These are phyloP conservation scores for Drosophila peninsularis DNA, from an alignment of 2,888 invertebrate genomes.

Conservation along the genomic window DNA sequence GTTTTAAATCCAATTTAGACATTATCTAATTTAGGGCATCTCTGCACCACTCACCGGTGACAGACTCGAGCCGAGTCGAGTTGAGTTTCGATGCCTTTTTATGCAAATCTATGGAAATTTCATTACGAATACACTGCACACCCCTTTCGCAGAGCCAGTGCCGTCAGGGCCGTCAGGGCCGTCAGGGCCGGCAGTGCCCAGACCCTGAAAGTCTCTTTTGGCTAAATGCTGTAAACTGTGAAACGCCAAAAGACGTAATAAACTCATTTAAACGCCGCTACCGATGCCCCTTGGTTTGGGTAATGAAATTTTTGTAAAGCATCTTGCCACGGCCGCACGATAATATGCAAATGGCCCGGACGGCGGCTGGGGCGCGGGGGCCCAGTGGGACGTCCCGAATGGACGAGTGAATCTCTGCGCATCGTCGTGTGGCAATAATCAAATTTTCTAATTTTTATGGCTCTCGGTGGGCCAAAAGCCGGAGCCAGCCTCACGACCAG, in stretches of 20 bases:
- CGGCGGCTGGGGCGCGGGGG: neutral
- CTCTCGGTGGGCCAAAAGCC: slow-evolving; percentile 68
- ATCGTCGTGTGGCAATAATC: slow-evolving; percentile 77
- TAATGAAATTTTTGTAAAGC: slow-evolving; percentile 76
- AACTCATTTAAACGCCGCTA: slow-evolving; percentile 80
- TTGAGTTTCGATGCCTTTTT: slow-evolving; percentile 52
- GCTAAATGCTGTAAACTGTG: slow-evolving; percentile 71
- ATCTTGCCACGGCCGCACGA: slow-evolving; percentile 61
- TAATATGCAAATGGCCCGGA: slow-evolving; percentile 74
- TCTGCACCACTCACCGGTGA: slow-evolving; percentile 44
- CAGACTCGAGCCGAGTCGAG: slow-evolving; percentile 12
- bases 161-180: neutral
- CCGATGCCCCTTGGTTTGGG: slow-evolving; percentile 60
- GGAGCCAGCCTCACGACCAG: slow-evolving; percentile 53
- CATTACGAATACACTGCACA: slow-evolving; percentile 64
- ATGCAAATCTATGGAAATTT: slow-evolving; percentile 81
- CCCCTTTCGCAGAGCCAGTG: slow-evolving; percentile 48
- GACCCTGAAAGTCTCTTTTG: slow-evolving; percentile 33
- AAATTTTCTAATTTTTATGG: slow-evolving; percentile 83
- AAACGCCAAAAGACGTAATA: slow-evolving; percentile 76
- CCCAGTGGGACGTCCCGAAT: slow-evolving; percentile 38
- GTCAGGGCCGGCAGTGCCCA: neutral
- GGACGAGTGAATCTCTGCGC: slow-evolving; percentile 62
- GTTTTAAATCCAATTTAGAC: slow-evolving; percentile 84
- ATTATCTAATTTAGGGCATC: slow-evolving; percentile 84